Evolutionary conservation across 2,797 vertebrate genomes (phyloP).

Genomic region (Hoplostethus mediterraneus): DNA sequence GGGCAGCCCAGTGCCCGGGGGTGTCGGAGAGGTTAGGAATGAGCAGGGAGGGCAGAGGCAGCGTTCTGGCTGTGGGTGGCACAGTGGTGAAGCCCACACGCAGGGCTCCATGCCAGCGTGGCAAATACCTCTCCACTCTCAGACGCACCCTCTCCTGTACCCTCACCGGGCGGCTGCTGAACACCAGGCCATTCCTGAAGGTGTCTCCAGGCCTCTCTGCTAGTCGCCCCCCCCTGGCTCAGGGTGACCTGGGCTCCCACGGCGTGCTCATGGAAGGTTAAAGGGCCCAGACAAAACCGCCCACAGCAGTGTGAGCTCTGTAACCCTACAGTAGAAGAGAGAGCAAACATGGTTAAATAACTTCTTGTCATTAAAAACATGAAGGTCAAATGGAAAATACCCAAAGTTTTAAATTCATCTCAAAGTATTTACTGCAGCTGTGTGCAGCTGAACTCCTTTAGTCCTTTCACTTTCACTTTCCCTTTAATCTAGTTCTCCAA

Average conservation of each 20-base stretch:
- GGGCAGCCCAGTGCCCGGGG: slow-evolving; percentile 77
- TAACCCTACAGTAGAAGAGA: slow-evolving; percentile 5
- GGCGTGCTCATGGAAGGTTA: slow-evolving; percentile 80
- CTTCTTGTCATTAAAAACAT: neutral
- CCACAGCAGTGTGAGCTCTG: slow-evolving; percentile 42
- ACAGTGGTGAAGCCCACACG: slow-evolving; percentile 88
- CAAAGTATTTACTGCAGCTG: no score
- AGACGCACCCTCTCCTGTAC: slow-evolving; percentile 77
- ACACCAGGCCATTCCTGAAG: slow-evolving; percentile 84
- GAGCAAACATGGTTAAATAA: neutral
- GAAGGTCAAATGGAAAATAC: neutral
- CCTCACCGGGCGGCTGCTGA: slow-evolving; percentile 83
- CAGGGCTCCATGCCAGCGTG: slow-evolving; percentile 80
- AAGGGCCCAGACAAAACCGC: slow-evolving; percentile 69
- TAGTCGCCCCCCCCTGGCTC: slow-evolving; percentile 23
- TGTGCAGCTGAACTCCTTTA: no score
- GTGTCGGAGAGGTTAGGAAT: slow-evolving; percentile 83
- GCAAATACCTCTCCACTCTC: slow-evolving; percentile 55
- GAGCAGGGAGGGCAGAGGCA: slow-evolving; percentile 81
- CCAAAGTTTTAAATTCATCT: no score
- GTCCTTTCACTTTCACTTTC: no score
- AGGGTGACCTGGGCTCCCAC: slow-evolving; percentile 78
- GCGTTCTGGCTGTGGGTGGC: slow-evolving; percentile 61
- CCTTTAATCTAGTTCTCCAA: no score
- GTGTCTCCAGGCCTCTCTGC: slow-evolving; percentile 66